These are phyloP conservation scores for Manduca sexta DNA, from an alignment of 1,140 invertebrate species.

Conservation along the genomic window DNA sequence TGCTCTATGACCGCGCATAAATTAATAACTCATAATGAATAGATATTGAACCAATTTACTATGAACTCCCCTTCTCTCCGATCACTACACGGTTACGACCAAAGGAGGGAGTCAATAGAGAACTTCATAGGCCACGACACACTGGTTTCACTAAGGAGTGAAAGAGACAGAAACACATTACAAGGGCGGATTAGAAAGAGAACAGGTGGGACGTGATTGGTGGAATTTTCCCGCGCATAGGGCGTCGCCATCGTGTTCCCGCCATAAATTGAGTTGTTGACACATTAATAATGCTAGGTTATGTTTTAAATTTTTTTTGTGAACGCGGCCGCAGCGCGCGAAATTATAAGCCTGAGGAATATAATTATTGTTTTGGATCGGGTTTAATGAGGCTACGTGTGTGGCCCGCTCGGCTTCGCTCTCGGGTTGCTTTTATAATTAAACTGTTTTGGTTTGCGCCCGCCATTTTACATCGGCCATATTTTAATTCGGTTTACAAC, in stretches of 20 bases:
- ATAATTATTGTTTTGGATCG: slow-evolving; percentile 58
- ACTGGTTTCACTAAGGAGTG: slow-evolving; percentile 4
- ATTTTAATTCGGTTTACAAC: slow-evolving; percentile 30
- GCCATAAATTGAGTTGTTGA: slow-evolving; percentile 71
- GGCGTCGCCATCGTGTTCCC: slow-evolving; percentile 57
- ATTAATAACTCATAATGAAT: slow-evolving; percentile 38
- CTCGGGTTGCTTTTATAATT: slow-evolving; percentile 38
- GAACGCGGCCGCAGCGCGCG: slow-evolving; percentile 33
- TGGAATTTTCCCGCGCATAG: slow-evolving; percentile 35
- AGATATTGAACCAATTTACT: slow-evolving; percentile 6
- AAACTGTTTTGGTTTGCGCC: slow-evolving; percentile 25
- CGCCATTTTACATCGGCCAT: slow-evolving; percentile 29
- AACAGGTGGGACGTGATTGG: slow-evolving; percentile 35
- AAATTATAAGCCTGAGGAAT: slow-evolving; percentile 58
- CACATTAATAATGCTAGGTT: slow-evolving; percentile 67
- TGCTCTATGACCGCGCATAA: slow-evolving; percentile 27
- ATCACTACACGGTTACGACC: neutral
- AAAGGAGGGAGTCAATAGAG: neutral
- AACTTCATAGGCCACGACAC: neutral
- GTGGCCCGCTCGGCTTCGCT: slow-evolving; percentile 46
- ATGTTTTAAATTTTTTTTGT: slow-evolving; percentile 60
- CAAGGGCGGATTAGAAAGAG: neutral
- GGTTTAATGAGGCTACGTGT: slow-evolving; percentile 57
- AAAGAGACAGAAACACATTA: slow-evolving; percentile 28
- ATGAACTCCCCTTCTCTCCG: slow-evolving; percentile 9